These are phyloP conservation scores for Otis tarda DNA, from an alignment of 2,113 vertebrate species.

Conservation along the genomic window DNA sequence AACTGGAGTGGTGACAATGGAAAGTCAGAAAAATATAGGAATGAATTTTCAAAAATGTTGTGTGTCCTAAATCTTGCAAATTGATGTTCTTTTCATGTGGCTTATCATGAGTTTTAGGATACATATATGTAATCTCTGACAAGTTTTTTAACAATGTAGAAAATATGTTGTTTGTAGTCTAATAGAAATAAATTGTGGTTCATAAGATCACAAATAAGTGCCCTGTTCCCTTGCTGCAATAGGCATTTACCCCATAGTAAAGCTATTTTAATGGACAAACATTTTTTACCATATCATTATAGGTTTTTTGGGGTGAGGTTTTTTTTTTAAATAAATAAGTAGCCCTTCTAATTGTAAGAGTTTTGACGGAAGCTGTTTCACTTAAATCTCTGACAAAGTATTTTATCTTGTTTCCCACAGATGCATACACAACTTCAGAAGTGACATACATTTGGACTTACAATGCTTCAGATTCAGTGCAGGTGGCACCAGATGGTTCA, in stretches of 20 bases:
- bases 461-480: conserved; percentile 92
- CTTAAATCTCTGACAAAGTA: background rate
- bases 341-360: background rate
- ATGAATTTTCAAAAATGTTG: background rate
- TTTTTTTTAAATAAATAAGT: background rate
- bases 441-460: conserved; percentile 96
- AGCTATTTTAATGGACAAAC: background rate
- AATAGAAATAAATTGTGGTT: background rate
- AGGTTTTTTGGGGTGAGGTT: background rate
- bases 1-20: background rate
- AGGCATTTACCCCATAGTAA: background rate
- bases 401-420: conserved; percentile 66
- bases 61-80: background rate
- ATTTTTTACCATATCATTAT: background rate
- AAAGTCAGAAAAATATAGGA: background rate
- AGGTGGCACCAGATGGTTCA: conserved; percentile 94
- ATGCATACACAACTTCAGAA: conserved; percentile 95
- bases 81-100: background rate
- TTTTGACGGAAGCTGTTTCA: background rate
- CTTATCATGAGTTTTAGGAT: background rate
- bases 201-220: background rate
- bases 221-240: background rate
- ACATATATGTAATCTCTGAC: background rate
- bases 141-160: background rate
- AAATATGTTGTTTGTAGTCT: background rate